phyloP scores from a whole-genome alignment of 2,113 vertebrate species.

The Calidris pygmaea region DNA sequence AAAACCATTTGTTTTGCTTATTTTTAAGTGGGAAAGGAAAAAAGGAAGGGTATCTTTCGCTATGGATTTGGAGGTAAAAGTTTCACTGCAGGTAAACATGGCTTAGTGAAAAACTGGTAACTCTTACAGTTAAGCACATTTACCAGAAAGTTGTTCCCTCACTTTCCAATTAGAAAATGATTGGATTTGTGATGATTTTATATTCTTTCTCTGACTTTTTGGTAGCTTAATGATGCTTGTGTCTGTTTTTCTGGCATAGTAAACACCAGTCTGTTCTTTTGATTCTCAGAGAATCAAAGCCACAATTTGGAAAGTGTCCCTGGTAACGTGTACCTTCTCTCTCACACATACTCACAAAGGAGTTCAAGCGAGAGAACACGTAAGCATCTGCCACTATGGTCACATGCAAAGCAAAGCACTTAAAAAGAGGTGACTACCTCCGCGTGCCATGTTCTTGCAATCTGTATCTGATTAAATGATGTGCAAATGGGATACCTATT shows the following conservation, averaged over 20 bases:
- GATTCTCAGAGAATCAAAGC: not conserved
- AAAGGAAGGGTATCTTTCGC: not conserved
- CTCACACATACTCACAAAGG: not conserved
- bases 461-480: not conserved
- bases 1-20: not conserved
- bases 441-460: not conserved
- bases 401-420: not conserved
- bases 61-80: not conserved
- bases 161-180: not conserved
- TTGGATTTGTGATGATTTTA: not conserved
- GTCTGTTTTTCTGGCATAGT: not conserved
- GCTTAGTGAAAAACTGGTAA: not conserved
- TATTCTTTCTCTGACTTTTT: not conserved
- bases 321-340: not conserved
- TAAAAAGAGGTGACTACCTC: not conserved
- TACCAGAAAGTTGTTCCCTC: not conserved
- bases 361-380: not conserved
- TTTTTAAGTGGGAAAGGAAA: not conserved
- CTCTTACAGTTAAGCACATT: not conserved
- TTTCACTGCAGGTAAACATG: not conserved
- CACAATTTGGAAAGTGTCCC: not conserved
- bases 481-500: not conserved
- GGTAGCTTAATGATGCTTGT: not conserved
- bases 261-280: not conserved
- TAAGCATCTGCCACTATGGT: not conserved